Evolutionary conservation across 2,113 vertebrate genomes (phyloP).

Genomic region (Trematomus loennbergii): DNA sequence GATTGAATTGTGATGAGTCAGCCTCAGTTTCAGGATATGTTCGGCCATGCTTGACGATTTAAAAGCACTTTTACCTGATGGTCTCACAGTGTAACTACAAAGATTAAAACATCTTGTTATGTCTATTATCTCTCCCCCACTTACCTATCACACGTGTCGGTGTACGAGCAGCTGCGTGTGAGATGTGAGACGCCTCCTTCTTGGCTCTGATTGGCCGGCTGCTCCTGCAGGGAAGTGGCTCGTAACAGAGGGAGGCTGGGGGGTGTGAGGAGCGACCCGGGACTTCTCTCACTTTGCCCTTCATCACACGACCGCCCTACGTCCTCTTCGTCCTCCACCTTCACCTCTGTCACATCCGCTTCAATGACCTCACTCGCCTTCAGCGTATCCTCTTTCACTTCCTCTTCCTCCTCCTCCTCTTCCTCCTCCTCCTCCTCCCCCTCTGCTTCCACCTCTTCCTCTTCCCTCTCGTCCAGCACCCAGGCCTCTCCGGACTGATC

Average conservation of each 20-base stretch:
- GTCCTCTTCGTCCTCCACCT: constrained; percentile 38
- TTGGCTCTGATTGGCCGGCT: constrained; percentile 61
- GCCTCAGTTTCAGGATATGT: constrained; percentile 30
- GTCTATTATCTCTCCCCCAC: constrained; percentile 11
- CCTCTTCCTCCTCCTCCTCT: constrained; percentile 38
- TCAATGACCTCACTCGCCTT: constrained; percentile 34
- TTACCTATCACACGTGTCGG: constrained; percentile 75
- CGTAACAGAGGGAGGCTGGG: constrained; percentile 80
- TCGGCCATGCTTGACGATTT: constrained; percentile 36
- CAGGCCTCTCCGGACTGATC: constrained; percentile 82
- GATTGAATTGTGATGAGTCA: constrained; percentile 45
- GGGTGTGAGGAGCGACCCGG: constrained; percentile 61
- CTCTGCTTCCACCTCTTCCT: constrained; percentile 58
- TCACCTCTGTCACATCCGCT: constrained; percentile 35
- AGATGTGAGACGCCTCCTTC: constrained; percentile 63
- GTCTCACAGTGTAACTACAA: neutral
- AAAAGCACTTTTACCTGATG: constrained; percentile 12
- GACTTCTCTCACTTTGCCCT: constrained; percentile 44
- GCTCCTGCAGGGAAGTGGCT: constrained; percentile 85
- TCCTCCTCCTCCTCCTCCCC: constrained; percentile 42
- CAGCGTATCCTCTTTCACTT: constrained; percentile 48
- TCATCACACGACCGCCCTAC: constrained; percentile 37
- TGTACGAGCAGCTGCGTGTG: constrained; percentile 79
- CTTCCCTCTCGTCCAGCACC: constrained; percentile 82
- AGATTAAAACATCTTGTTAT: neutral